Evolutionary conservation across 2,113 vertebrate genomes (phyloP).

Genomic region (Leptocoma aspasia): DNA sequence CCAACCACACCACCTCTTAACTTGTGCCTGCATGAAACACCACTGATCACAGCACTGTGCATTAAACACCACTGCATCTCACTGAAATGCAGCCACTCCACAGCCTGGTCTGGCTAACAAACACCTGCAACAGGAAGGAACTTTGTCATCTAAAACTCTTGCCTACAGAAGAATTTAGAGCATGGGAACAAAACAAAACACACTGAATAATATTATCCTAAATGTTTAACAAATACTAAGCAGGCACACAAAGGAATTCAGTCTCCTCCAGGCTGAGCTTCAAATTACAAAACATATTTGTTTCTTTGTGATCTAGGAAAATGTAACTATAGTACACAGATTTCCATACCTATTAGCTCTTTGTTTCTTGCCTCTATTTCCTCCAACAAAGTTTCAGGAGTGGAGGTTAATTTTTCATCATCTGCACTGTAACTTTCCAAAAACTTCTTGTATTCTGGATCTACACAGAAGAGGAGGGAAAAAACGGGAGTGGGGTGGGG

Average conservation of each 20-base stretch:
- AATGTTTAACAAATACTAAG: neutral
- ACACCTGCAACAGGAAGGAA: neutral
- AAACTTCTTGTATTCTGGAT: slow-evolving; percentile 95
- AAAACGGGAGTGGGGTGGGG: fast-evolving
- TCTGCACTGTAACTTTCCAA: slow-evolving; percentile 91
- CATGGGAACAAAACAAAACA: neutral
- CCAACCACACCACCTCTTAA: neutral
- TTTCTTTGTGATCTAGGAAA: neutral
- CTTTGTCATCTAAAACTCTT: neutral
- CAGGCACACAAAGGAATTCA: neutral
- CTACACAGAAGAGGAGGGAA: slow-evolving; percentile 39
- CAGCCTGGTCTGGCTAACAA: neutral
- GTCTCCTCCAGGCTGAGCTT: neutral
- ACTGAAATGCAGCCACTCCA: neutral
- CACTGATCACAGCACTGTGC: neutral
- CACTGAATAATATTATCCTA: neutral
- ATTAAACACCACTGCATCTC: neutral
- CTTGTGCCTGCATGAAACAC: neutral
- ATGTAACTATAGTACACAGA: neutral
- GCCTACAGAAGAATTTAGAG: neutral
- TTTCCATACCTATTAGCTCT: slow-evolving; percentile 88
- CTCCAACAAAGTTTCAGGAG: slow-evolving; percentile 93
- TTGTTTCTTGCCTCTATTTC: slow-evolving; percentile 97
- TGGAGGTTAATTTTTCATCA: slow-evolving; percentile 93
- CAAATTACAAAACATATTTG: neutral